Conservation (phyloP, 2,888 invertebrate genomes). For the Himalopsyche tibetana region DNA sequence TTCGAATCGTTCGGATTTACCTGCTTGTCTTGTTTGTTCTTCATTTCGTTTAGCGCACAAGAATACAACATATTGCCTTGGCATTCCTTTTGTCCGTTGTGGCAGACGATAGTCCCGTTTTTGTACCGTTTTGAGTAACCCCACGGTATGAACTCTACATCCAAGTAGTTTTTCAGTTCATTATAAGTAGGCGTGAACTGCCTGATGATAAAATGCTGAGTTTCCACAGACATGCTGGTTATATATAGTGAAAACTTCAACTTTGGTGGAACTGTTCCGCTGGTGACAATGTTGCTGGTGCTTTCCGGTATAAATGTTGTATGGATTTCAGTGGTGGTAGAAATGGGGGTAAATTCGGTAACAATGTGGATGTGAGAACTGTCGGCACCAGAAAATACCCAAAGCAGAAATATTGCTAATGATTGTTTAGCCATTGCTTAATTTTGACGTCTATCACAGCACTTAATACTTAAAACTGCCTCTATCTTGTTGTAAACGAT, state of each 20-base stretch:
- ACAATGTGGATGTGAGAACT: not conserved
- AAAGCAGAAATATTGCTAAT: not conserved
- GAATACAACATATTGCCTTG: slow-evolving; percentile 73
- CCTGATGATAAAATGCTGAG: slow-evolving; percentile 69
- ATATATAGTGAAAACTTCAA: slow-evolving; percentile 66
- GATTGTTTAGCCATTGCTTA: not conserved
- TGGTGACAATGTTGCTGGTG: no score
- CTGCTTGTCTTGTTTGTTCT: slow-evolving; percentile 46
- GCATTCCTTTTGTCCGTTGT: slow-evolving; percentile 71
- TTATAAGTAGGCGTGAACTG: slow-evolving; percentile 69
- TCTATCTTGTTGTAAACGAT: no score
- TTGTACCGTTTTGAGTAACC: slow-evolving; percentile 70
- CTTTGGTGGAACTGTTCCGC: not conserved
- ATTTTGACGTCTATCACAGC: not conserved
- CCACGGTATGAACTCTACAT: slow-evolving; percentile 74
- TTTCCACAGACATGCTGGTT: slow-evolving; percentile 71
- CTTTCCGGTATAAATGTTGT: no score
- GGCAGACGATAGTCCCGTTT: slow-evolving; percentile 69
- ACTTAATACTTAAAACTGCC: not conserved
- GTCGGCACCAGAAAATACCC: not conserved
- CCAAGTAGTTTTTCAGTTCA: slow-evolving; percentile 70
- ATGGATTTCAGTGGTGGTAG: no score
- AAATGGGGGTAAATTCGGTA: no score
- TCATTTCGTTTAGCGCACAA: slow-evolving; percentile 70
- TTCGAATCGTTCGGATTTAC: slow-evolving; percentile 60